Percentiles rank a stretch among this genome's conserved stretches.
These are phyloP conservation scores for Pelobates fuscus DNA, from an alignment of 2,113 vertebrate species.

Conservation along the genomic window DNA sequence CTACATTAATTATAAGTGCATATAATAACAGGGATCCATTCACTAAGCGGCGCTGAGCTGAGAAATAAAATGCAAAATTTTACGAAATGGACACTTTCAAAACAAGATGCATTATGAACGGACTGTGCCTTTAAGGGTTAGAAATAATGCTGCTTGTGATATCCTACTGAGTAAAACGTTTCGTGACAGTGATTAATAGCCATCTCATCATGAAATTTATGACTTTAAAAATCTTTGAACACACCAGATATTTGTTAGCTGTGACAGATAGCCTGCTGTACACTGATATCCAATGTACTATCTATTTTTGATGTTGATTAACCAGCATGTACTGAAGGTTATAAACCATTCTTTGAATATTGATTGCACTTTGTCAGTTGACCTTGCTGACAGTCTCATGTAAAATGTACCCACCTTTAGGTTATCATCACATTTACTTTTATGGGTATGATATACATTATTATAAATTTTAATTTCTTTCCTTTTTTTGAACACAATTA, in stretches of 20 bases:
- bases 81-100: too few species aligned
- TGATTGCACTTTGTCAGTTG: slow-evolving; percentile 7
- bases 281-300: slow-evolving; percentile 26
- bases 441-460: neutral
- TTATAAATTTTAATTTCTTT: too few species aligned
- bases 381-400: slow-evolving; percentile 2
- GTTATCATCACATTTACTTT: neutral
- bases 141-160: slow-evolving; percentile 41
- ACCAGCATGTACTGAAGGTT: slow-evolving; percentile 8
- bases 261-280: slow-evolving; percentile 34
- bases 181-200: slow-evolving; percentile 44
- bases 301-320: slow-evolving; percentile 40
- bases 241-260: slow-evolving; percentile 47
- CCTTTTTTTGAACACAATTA: too few species aligned
- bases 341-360: slow-evolving; percentile 25
- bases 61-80: too few species aligned
- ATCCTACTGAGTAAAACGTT: slow-evolving; percentile 36
- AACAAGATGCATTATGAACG: too few species aligned
- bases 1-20: too few species aligned
- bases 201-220: slow-evolving; percentile 43
- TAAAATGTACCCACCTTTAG: neutral
- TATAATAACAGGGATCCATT: too few species aligned
- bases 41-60: too few species aligned
- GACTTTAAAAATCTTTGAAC: slow-evolving; percentile 47
- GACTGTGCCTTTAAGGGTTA: slow-evolving; percentile 8